Evolutionary conservation across 2,113 vertebrate species (phyloP), one percentile per base, ranked within the genome.

Genomic region (Heterotilapia buettikoferi): DNA sequence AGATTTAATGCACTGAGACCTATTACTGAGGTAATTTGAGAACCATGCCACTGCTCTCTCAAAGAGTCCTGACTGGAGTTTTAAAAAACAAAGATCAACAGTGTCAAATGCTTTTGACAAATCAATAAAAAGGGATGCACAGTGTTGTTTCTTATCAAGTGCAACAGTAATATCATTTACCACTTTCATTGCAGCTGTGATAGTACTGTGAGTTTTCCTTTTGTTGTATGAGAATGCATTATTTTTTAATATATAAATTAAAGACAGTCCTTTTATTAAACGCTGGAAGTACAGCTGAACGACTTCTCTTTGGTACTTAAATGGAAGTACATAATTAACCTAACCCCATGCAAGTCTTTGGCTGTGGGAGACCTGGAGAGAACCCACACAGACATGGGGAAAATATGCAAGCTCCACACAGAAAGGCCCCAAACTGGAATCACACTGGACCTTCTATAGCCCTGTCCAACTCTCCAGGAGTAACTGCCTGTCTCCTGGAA

Each of bases 111-210:
- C 47, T 52, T 52, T 52, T 52, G 50, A 52, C 50, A 52, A 52
- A 52, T 52, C 18, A 52, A 52, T 52, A 52, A 52, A 52, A 52
- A 52, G 50, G 5, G 50, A 52, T n/a, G 50, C 50, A 52, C 18
- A n/a, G 50, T n/a, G 50, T 52, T 52, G 0, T 0, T 52, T 52
- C 18, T 52, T 52, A 52, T 52, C 50, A 52, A n/a, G 50, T 52
- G 5, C 50, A 52, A 52, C 5, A 52, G 18, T 52, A 52, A 52
- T 52, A 52, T 52, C 5, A 52, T 52, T 52, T 52, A 52, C 50
- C 50, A 52, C 0, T 52, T 9, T 19, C 2, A 52, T 52, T 52
- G 50, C 50, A 19, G 50, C 50, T 52, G 18, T 19, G 18, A 52
- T 52, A 52, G 50, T 52, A 52, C 8, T 52, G 50, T 52, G 50